phyloP scores from a whole-genome alignment of 2,888 invertebrate genomes.

The Helobdella robusta region DNA sequence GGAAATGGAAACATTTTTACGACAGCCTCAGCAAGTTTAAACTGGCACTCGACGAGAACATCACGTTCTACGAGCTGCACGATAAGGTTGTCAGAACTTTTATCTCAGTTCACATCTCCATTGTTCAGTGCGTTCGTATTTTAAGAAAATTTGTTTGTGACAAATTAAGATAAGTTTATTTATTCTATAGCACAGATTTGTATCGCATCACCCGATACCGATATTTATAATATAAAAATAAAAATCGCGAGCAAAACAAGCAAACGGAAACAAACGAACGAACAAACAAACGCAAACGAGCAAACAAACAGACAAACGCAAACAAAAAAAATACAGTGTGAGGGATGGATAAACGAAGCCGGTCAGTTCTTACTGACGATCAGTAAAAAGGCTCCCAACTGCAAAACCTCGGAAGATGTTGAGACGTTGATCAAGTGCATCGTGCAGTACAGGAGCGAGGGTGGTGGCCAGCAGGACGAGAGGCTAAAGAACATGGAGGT shows the following conservation, averaged over 20 bases:
- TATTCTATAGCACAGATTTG: too few relatives aligned
- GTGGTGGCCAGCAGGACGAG: constrained; percentile 61
- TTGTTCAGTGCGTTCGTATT: background rate
- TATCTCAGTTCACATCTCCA: too few relatives aligned
- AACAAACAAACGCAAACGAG: too few relatives aligned
- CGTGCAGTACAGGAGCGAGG: constrained; percentile 62
- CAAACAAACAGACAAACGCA: too few relatives aligned
- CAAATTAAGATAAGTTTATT: too few relatives aligned
- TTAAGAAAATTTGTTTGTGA: background rate
- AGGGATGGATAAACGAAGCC: constrained; percentile 63
- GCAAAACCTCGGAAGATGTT: constrained; percentile 58
- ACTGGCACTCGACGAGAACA: background rate
- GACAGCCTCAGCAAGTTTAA: background rate
- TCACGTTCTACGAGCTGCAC: constrained; percentile 16
- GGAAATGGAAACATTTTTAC: constrained; percentile 42
- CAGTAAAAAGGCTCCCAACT: constrained; percentile 58
- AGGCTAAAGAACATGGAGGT: constrained; percentile 58
- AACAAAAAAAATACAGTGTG: constrained; percentile 53
- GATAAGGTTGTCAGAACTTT: background rate
- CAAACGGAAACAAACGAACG: too few relatives aligned
- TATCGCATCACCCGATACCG: too few relatives aligned
- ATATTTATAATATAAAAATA: background rate
- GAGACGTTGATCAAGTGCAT: constrained; percentile 59
- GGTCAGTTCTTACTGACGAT: constrained; percentile 59
- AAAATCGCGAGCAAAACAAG: too few relatives aligned